Percentiles rank a stretch among this genome's conserved stretches.
These are phyloP conservation scores for Eulacestoma nigropectus DNA, from an alignment of 2,113 vertebrate genomes.

Conservation along the genomic window DNA sequence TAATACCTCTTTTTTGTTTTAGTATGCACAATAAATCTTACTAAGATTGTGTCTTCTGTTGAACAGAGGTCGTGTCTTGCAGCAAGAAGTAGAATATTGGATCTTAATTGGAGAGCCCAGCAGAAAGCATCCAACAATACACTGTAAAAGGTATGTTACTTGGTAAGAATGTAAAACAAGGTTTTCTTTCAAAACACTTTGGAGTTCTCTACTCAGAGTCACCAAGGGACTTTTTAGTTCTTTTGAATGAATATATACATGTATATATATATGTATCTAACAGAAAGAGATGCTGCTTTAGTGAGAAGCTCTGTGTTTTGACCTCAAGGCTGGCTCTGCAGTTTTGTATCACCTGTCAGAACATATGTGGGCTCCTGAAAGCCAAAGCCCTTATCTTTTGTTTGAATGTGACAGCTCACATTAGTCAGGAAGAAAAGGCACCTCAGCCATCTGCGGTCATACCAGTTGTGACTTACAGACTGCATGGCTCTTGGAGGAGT, in stretches of 20 bases:
- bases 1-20: neutral
- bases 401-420: neutral
- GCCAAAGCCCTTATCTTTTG: neutral
- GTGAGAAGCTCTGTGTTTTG: neutral
- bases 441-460: fast-evolving
- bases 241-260: neutral
- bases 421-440: neutral
- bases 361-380: neutral
- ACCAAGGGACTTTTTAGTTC: neutral
- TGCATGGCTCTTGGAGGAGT: neutral
- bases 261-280: neutral
- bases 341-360: neutral
- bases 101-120: constrained; percentile 97
- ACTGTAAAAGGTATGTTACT: constrained; percentile 91
- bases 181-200: neutral
- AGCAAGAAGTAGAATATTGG: constrained; percentile 93
- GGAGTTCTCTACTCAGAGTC: neutral
- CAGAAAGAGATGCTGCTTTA: neutral
- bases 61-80: constrained; percentile 79
- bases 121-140: constrained; percentile 95
- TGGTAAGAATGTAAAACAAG: neutral
- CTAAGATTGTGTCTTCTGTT: constrained; percentile 51
- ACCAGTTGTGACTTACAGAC: neutral
- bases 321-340: neutral
- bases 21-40: neutral